Base-by-base conservation (phyloP, 2,888 invertebrate species). In the Alitta virens region DNA sequence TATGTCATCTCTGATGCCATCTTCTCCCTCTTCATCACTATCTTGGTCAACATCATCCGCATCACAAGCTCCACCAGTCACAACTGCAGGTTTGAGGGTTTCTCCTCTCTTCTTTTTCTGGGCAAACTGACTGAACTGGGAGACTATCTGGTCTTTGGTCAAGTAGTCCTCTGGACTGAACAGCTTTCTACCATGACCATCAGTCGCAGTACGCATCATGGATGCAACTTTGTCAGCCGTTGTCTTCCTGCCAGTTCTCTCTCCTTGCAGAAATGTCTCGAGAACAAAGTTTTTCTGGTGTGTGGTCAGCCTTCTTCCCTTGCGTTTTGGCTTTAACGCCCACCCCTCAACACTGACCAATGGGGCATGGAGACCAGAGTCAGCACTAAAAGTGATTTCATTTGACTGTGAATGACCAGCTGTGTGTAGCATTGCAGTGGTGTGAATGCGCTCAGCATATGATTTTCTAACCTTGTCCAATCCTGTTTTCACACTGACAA, bases 151-250 rank as follows among this genome's bases (percentile, higher is more conserved):
- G 5, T 49, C 49, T 14, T 49, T 49, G 18, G 49, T 9, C 49
- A 49, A 49, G 49, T 49, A 49, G 49, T 49, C 49, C 16, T 49
- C 49, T 5, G 49, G 49, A 23, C 9, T 14, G 49, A 49, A 49
- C 9, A 49, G 49, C 49, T 49, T 49, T 49, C 23, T 49, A 49
- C 49, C 49, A 9, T 49, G 49, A 49, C 49, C 49, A 49, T 49
- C 49, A 33, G 49, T 49, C 49, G 23, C 49, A 21, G 7, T 49
- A 9, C 49, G 49, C 49, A 49, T 49, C 49, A 49, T 49, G 23
- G 49, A 18, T 49, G 49, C 49, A 9, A 49, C 49, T 14, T 49
- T 49, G 5, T 49, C 49, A 9, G 49, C 49, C 16, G 49, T 49
- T 49, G 49, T 49, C 16, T 49, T 49, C 49, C 49, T 18, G 23